Evolutionary conservation across 2,888 invertebrate genomes (phyloP).

Genomic region (Melanophora roralis): DNA sequence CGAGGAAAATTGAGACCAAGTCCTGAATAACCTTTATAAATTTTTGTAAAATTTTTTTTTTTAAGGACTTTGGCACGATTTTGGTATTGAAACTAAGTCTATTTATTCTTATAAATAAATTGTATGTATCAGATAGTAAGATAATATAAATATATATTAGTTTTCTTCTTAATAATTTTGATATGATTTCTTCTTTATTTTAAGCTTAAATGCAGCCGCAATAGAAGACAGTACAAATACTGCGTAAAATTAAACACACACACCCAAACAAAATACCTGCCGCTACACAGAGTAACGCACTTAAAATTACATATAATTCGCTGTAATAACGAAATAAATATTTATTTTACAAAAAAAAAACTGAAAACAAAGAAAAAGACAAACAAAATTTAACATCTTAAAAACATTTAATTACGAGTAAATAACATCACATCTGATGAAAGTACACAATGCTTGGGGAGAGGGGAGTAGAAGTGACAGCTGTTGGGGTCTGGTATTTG

Average conservation of each 20-base stretch:
- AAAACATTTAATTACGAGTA: conserved; percentile 42
- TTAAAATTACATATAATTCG: conserved; percentile 11
- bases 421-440: conserved; percentile 18
- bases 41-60: no score
- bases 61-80: no score
- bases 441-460: conserved; percentile 4
- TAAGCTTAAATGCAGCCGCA: background rate
- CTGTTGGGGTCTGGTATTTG: background rate
- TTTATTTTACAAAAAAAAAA: conserved; percentile 38
- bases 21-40: no score
- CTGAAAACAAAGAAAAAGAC: background rate
- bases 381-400: conserved; percentile 35
- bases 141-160: no score
- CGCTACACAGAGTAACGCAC: background rate
- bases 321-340: conserved; percentile 50
- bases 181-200: conserved; percentile 1
- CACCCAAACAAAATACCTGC: background rate
- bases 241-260: background rate
- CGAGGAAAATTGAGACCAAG: no score
- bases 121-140: no score
- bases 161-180: conserved; percentile 24
- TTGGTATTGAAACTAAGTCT: no score
- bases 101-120: no score
- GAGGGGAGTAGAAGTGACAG: background rate
- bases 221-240: no score